These are phyloP conservation scores for Portevinia maculata DNA, from an alignment of 2,888 invertebrate species.

Conservation along the genomic window DNA sequence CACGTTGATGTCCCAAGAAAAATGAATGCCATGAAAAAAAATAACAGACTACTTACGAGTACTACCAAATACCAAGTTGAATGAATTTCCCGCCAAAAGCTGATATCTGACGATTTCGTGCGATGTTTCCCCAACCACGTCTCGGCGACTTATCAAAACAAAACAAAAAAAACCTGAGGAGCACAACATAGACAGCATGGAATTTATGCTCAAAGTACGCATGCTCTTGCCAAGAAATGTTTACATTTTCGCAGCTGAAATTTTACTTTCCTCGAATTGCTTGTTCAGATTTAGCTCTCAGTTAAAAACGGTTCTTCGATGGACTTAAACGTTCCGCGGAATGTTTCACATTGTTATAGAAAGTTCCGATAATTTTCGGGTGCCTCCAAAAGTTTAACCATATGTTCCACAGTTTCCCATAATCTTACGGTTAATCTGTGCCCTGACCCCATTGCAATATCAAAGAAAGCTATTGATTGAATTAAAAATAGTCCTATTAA, in stretches of 20 bases:
- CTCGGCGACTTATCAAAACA: slow-evolving; percentile 53
- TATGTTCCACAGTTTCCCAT: slow-evolving; percentile 41
- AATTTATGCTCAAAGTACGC: slow-evolving; percentile 27
- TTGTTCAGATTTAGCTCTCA: slow-evolving; percentile 51
- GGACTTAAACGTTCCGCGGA: slow-evolving; percentile 31
- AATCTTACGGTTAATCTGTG: not conserved
- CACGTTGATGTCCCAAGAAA: not conserved
- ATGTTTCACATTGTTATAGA: slow-evolving; percentile 1
- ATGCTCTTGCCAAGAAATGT: slow-evolving; percentile 47
- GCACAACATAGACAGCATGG: slow-evolving; percentile 35
- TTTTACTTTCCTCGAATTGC: slow-evolving; percentile 51
- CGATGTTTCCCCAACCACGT: slow-evolving; percentile 44
- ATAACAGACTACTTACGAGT: too few species aligned
- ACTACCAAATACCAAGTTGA: not conserved
- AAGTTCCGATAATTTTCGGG: slow-evolving; percentile 18
- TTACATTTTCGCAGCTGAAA: slow-evolving; percentile 63
- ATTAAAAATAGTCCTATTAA: slow-evolving; percentile 24
- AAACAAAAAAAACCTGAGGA: slow-evolving; percentile 52
- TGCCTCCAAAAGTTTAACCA: slow-evolving; percentile 44
- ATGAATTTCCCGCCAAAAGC: slow-evolving; percentile 51
- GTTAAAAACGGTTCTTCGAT: slow-evolving; percentile 56
- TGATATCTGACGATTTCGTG: slow-evolving; percentile 51
- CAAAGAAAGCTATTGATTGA: slow-evolving; percentile 18
- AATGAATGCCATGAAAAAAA: not conserved
- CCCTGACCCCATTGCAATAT: slow-evolving; percentile 1